These are phyloP conservation scores for Coccyzus lansbergi DNA, from an alignment of 2,797 vertebrate genomes.

Conservation along the genomic window DNA sequence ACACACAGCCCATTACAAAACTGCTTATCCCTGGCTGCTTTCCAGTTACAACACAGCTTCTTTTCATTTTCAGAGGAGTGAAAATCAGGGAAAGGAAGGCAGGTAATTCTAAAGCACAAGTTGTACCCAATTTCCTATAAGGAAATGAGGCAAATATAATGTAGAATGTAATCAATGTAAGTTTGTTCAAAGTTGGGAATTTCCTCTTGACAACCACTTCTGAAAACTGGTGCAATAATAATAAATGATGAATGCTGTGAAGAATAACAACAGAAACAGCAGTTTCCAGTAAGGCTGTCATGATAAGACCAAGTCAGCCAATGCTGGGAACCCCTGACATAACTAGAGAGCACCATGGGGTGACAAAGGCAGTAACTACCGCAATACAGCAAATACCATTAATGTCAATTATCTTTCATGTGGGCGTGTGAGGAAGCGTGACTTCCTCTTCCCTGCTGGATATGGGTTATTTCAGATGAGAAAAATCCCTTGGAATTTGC, in stretches of 20 bases:
- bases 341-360: background rate
- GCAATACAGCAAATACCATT: background rate
- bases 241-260: background rate
- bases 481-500: constrained; percentile 33
- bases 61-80: background rate
- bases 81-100: background rate
- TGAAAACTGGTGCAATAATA: background rate
- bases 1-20: background rate
- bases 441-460: constrained; percentile 44
- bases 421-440: constrained; percentile 11
- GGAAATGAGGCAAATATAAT: background rate
- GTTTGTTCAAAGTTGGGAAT: constrained; percentile 10
- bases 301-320: background rate
- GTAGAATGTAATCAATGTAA: background rate
- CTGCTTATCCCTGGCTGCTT: background rate
- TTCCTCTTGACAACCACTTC: background rate
- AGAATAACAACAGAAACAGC: background rate
- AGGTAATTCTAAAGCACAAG: background rate
- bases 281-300: constrained; percentile 25
- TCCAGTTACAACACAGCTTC: background rate
- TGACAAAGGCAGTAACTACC: background rate
- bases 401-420: background rate
- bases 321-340: constrained; percentile 2
- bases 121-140: background rate
- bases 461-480: background rate